Base-by-base conservation (phyloP, 2,113 vertebrate species). In the Phylloscopus trochiloides region DNA sequence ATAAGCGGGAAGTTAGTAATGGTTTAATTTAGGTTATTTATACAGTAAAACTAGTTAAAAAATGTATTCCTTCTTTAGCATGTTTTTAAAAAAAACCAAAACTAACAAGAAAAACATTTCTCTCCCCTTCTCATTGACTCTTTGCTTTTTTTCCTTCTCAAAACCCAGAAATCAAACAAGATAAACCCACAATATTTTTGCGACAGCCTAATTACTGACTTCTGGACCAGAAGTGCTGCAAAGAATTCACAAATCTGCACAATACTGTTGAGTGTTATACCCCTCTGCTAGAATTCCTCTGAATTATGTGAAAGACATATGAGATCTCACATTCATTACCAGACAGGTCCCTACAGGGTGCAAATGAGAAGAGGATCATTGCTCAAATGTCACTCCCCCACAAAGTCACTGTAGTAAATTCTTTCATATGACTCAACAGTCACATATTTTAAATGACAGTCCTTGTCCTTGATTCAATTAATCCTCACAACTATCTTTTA, bases 281-380 rank as follows among this genome's bases (percentile, higher is more conserved):
- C 3, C 3, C 32, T 8, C 45, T 36, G 31, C 43, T 38, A 75
- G 61, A 75, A 72, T 52, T 9, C 42, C 16, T 55, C 40, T 19
- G 57, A 92, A 87, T 72, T 81, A 75, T n/a, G 51, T 57, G 48
- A 68, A 57, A 61, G 29, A 48, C 11, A 59, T 0, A 62, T 0
- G 4, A 75, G 29, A 75, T 26, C 48, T 78, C 65, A 81, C 0
- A 0, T 45, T 72, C 0, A 0, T 42, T 75, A 89, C 6, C 40
- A 89, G 65, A 45, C 28, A 81, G 36, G 17, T 81, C 76, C 43
- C 65, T 68, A 65, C 32, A 47, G 45, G 31, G 66, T 63, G 34
- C 9, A 72, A 77, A 79, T 52, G 19, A 43, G 36, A 67, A 70
- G 17, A 90, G 38, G 5, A 82, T 68, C 42, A 58, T 12, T 20